A percentile compares a stretch with the other conserved stretches of the same genome.
Conservation (phyloP, 2,797 vertebrate genomes). For the Simalia tracyae region DNA sequence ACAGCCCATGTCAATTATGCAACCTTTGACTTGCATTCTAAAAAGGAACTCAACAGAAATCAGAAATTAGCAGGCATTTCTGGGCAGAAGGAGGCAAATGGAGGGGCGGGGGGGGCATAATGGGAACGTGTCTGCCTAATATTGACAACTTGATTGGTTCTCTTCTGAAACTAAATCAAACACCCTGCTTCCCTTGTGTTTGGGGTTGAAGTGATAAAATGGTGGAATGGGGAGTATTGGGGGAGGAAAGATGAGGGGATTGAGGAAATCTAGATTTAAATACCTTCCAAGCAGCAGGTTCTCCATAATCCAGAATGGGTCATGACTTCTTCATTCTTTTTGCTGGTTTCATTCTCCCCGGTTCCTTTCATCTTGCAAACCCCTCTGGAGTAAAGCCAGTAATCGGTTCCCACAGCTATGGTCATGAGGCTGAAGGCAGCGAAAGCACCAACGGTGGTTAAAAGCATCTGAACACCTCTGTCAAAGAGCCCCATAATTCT, state of each 20-base stretch:
- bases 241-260: slow-evolving; percentile 28
- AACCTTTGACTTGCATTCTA: slow-evolving; percentile 57
- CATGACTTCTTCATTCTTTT: slow-evolving; percentile 99
- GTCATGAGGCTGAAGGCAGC: slow-evolving; percentile 99
- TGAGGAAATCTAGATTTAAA: slow-evolving; percentile 71
- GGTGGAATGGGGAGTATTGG: slow-evolving; percentile 74
- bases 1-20: slow-evolving; percentile 54
- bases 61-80: slow-evolving; percentile 45
- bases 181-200: slow-evolving; percentile 52
- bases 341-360: slow-evolving; percentile 97
- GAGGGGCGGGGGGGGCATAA: slow-evolving; percentile 1
- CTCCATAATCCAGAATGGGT: slow-evolving; percentile 98
- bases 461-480: slow-evolving; percentile 98
- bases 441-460: slow-evolving; percentile 99
- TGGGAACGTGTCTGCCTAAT: slow-evolving; percentile 49
- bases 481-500: slow-evolving; percentile 99
- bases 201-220: slow-evolving; percentile 77
- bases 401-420: slow-evolving; percentile 98
- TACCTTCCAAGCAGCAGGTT: slow-evolving; percentile 98
- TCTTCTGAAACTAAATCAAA: slow-evolving; percentile 68
- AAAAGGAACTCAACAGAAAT: slow-evolving; percentile 51
- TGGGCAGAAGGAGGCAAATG: not conserved
- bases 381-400: slow-evolving; percentile 98
- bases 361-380: slow-evolving; percentile 95
- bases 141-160: slow-evolving; percentile 59